These are phyloP conservation scores for Protaetia brevitarsis DNA, from an alignment of 1,140 invertebrate species.

Conservation along the genomic window DNA sequence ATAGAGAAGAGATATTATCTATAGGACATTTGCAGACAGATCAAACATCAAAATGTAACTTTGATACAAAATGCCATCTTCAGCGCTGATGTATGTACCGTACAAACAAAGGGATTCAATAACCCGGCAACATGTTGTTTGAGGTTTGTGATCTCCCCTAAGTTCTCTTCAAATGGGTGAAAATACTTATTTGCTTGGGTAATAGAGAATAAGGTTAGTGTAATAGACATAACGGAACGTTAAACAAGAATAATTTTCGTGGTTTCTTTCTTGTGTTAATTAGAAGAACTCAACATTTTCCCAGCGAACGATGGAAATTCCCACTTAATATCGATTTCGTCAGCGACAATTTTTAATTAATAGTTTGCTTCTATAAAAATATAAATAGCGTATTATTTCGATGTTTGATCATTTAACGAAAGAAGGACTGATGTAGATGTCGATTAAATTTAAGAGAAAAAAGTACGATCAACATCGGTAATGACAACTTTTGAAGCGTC, in stretches of 20 bases:
- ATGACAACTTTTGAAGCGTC: too few species aligned
- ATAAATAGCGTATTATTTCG: too few species aligned
- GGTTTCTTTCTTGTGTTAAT: slow-evolving; percentile 13
- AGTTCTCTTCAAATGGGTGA: neutral
- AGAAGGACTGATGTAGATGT: too few species aligned
- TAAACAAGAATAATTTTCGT: slow-evolving; percentile 12
- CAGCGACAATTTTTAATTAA: neutral
- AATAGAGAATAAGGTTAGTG: too few species aligned
- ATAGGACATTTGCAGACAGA: neutral
- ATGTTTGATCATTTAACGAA: too few species aligned
- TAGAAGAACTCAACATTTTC: neutral
- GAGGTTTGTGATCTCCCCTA: neutral
- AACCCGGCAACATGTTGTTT: neutral
- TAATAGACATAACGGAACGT: neutral
- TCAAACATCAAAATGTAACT: slow-evolving; percentile 17
- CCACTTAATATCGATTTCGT: neutral
- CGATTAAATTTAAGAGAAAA: too few species aligned
- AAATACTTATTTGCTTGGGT: too few species aligned
- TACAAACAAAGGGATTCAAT: neutral
- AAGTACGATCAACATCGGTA: too few species aligned
- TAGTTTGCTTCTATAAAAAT: neutral
- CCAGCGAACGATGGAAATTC: neutral
- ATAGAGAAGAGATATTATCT: neutral
- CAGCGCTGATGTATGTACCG: neutral
- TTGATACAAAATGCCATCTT: neutral